Evolutionary conservation across 2,888 invertebrate species (phyloP).

Genomic region (Erebia aethiops): DNA sequence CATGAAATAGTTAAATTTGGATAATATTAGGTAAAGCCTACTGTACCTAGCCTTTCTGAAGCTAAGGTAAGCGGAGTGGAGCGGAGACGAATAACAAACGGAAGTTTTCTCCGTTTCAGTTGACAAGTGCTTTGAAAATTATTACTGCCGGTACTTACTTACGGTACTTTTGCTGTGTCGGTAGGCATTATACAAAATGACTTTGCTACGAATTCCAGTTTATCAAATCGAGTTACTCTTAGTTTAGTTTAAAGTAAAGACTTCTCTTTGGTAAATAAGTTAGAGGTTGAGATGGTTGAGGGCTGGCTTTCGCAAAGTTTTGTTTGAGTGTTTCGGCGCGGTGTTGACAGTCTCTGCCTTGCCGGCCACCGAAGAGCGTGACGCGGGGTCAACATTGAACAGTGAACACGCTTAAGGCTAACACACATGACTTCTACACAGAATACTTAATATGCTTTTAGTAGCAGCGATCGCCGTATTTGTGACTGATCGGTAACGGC

Average conservation of each 20-base stretch:
- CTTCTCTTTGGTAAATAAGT: conserved; percentile 64
- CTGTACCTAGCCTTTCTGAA: no score
- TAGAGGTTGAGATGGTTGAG: conserved; percentile 52
- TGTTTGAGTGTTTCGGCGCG: conserved; percentile 60
- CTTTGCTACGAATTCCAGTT: no score
- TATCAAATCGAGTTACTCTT: conserved; percentile 47
- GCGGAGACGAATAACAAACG: no score
- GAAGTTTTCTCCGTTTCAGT: no score
- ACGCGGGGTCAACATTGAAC: conserved; percentile 45
- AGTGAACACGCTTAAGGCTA: conserved; percentile 51
- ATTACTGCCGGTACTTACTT: no score
- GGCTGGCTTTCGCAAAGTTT: conserved; percentile 59
- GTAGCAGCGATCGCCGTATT: background rate
- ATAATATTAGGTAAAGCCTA: background rate
- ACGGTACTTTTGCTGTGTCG: conserved; percentile 37
- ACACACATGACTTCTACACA: background rate
- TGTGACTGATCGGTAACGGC: no score
- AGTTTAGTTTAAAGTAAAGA: conserved; percentile 58
- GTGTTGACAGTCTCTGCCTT: conserved; percentile 45
- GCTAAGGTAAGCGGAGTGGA: no score
- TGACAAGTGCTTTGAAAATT: background rate
- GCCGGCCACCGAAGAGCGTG: conserved; percentile 40
- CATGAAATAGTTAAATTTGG: conserved; percentile 37
- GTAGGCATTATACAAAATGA: conserved; percentile 45
- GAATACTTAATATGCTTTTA: background rate